Evolutionary conservation across 2,797 vertebrate species (phyloP), one percentile per base, ranked within the genome.

Genomic region (Amblyraja radiata): DNA sequence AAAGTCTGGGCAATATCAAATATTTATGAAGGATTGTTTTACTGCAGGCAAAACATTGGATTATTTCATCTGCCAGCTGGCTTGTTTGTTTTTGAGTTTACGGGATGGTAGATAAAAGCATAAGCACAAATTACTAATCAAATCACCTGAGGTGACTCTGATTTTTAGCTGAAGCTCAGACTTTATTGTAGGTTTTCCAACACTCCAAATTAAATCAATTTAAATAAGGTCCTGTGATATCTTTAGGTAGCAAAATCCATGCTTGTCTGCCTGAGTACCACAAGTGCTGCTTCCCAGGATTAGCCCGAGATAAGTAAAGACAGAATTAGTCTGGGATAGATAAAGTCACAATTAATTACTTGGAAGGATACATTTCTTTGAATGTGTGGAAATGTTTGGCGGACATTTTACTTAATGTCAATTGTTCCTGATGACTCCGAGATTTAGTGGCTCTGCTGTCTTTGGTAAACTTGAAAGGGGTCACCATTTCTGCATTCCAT

Each of bases 11-110:
- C 1, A 88, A 21, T 88, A 63, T 21, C 68, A 36, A 88, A 88
- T 88, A 88, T 88, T 88, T 88, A 88, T 88, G 84, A 88, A 88
- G n/a, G 84, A 88, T 36, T 2, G 9, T 68, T 88, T 68, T 88
- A 88, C 16, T 32, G 32, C n/a, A 23, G 84, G 2, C 36, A 88
- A 68, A 88, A 68, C 14, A 32, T 16, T 36, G 28, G 0, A 68
- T 36, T 63, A 88, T 88, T 88, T 68, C 84, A 88, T 9, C 16
- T 68, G 61, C 84, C 16, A n/a, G n/a, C 61, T 8, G 8, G n/a
- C 84, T 18, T 36, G 16, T 88, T 86, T 88, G 65, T 68, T 36
- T 88, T 88, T 14, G 61, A 16, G 21, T 88, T 68, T 36, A 88
- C 39, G 65, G 84, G n/a, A 32, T 32, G 16, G 14, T 65, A 21